A percentile compares a stretch with the other conserved stretches of the same genome.
These are phyloP conservation scores for Catharus fuscescens DNA, from an alignment of 2,113 vertebrate species.

Conservation along the genomic window DNA sequence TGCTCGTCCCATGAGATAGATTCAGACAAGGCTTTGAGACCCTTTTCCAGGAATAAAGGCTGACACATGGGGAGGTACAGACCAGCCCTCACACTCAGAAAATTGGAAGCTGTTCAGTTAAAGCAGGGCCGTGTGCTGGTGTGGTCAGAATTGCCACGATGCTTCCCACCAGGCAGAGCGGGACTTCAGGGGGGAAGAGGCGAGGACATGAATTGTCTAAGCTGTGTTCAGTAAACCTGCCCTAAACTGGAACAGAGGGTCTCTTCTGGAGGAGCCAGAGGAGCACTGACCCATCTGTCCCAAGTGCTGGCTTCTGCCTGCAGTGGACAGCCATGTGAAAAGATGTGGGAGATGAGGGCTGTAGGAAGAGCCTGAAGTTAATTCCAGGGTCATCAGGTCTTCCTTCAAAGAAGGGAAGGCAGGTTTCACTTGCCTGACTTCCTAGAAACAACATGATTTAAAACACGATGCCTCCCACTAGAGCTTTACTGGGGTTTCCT, in stretches of 20 bases:
- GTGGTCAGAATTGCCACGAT: background rate
- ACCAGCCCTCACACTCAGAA: fast-evolving
- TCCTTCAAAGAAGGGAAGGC: background rate
- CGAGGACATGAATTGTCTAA: background rate
- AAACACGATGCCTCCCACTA: background rate
- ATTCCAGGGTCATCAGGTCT: background rate
- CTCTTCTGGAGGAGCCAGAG: background rate
- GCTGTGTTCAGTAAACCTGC: background rate
- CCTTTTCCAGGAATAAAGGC: background rate
- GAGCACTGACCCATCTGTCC: background rate
- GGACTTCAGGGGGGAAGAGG: fast-evolving
- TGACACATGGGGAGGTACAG: background rate
- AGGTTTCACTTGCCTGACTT: background rate
- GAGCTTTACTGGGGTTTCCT: background rate
- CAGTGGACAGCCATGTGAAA: background rate
- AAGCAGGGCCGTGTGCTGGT: fast-evolving
- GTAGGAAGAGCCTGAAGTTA: background rate
- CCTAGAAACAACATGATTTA: background rate
- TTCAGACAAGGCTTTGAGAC: background rate
- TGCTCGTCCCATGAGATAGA: background rate
- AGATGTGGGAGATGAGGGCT: too few relatives aligned
- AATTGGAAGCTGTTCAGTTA: fast-evolving
- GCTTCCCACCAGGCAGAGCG: background rate
- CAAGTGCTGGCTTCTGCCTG: background rate
- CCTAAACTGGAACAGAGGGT: background rate